These are phyloP conservation scores for Aphis gossypii DNA, from an alignment of 1,140 invertebrate species.

Conservation along the genomic window DNA sequence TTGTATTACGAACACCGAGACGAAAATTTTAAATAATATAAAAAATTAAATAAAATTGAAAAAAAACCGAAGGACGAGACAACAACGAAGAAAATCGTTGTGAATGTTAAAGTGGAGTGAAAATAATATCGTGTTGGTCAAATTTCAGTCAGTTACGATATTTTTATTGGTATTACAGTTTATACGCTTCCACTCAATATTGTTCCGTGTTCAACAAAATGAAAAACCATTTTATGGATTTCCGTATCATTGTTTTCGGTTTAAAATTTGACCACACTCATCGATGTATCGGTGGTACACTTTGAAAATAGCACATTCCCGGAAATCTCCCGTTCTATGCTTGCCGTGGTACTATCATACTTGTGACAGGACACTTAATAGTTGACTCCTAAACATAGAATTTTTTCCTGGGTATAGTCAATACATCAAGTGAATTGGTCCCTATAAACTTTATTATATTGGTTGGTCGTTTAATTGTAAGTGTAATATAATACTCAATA, in stretches of 20 bases:
- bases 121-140: constrained; percentile 1
- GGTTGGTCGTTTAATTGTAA: too few species aligned
- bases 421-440: too few species aligned
- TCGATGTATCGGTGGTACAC: neutral
- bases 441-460: too few species aligned
- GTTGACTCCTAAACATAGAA: neutral
- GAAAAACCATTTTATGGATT: neutral
- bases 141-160: neutral
- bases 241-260: neutral
- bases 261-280: neutral
- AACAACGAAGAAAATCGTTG: neutral
- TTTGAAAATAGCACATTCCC: neutral
- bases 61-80: neutral
- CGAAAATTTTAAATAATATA: constrained; percentile 18
- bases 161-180: neutral
- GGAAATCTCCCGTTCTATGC: neutral
- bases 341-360: neutral
- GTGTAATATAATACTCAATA: too few species aligned
- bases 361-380: neutral
- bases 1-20: neutral
- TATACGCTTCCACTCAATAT: neutral
- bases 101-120: neutral
- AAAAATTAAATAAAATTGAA: neutral
- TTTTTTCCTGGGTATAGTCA: neutral
- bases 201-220: neutral